phyloP scores from a whole-genome alignment of 1,140 invertebrate genomes.

The Ceratitis capitata region DNA sequence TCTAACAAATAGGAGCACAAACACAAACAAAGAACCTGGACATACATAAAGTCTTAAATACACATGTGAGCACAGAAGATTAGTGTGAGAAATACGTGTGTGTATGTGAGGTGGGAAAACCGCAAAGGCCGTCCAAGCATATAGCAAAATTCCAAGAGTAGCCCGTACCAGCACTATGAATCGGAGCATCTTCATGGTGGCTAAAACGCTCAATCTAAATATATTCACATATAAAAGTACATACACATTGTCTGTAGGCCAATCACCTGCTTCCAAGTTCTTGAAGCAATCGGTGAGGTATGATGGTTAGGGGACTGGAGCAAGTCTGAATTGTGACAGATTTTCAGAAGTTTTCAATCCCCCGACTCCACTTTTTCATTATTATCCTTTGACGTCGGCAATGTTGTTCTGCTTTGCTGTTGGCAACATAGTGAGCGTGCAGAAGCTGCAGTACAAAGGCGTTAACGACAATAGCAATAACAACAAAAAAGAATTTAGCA shows the following conservation, averaged over 20 bases:
- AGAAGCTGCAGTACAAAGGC: not conserved
- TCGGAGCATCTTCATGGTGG: not conserved
- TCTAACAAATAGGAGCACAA: conserved; percentile 30
- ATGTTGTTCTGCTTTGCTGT: not conserved
- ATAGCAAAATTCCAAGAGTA: conserved; percentile 27
- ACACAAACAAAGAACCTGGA: not conserved
- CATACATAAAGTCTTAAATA: not conserved
- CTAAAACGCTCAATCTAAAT: not conserved
- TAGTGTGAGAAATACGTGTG: not conserved
- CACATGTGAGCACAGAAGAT: conserved; percentile 6
- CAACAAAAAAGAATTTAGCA: not conserved
- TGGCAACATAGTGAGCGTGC: not conserved
- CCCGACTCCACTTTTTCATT: conserved; percentile 28
- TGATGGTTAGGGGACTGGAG: not conserved
- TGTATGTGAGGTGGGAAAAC: conserved; percentile 4
- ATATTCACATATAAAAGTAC: not conserved
- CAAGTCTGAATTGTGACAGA: conserved; percentile 30
- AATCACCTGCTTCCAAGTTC: conserved; percentile 17
- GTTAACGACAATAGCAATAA: not conserved
- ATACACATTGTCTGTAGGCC: not conserved
- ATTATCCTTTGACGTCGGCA: conserved; percentile 11
- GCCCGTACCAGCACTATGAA: not conserved
- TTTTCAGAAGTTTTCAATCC: conserved; percentile 32
- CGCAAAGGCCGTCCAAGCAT: conserved; percentile 25
- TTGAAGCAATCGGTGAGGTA: not conserved